A percentile compares a stretch with the other conserved stretches of the same genome.
Conservation (phyloP, 2,797 vertebrate genomes). For the Anguilla pacifica region DNA sequence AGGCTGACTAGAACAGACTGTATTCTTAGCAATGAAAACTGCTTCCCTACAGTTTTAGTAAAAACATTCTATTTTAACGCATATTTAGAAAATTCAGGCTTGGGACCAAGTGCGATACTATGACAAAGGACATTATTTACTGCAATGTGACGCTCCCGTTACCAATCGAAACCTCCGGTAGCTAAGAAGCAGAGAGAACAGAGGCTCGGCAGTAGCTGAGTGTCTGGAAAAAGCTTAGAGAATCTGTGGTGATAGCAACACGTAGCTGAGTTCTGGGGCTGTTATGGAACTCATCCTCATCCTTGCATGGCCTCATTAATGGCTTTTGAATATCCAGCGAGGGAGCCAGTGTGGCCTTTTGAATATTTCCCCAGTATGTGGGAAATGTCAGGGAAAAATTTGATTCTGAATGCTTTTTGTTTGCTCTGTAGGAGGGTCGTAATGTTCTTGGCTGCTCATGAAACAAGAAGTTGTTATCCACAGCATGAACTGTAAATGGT, state of each 20-base stretch:
- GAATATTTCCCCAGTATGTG: slow-evolving; percentile 2
- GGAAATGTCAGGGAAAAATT: slow-evolving; percentile 10
- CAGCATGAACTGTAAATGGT: not conserved
- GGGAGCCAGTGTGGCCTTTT: not conserved
- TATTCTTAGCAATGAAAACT: too few relatives aligned
- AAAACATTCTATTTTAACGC: too few relatives aligned
- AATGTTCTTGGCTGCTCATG: slow-evolving; percentile 12
- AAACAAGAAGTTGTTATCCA: slow-evolving; percentile 9
- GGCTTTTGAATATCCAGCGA: slow-evolving; percentile 15
- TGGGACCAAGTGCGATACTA: not conserved
- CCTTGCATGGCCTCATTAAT: not conserved
- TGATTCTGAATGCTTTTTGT: slow-evolving; percentile 13
- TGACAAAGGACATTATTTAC: not conserved
- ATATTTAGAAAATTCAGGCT: not conserved
- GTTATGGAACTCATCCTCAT: not conserved
- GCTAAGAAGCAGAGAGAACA: too few relatives aligned
- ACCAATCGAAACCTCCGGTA: too few relatives aligned
- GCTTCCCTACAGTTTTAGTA: too few relatives aligned
- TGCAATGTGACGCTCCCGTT: too few relatives aligned
- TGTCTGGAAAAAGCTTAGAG: not conserved
- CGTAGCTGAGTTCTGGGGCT: not conserved
- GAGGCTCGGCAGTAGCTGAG: not conserved
- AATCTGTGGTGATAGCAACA: not conserved
- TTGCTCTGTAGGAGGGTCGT: slow-evolving; percentile 14
- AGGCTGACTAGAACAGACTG: too few relatives aligned